phyloP scores from a whole-genome alignment of 2,797 vertebrate species.

The Oryzias dopingdopingensis region DNA sequence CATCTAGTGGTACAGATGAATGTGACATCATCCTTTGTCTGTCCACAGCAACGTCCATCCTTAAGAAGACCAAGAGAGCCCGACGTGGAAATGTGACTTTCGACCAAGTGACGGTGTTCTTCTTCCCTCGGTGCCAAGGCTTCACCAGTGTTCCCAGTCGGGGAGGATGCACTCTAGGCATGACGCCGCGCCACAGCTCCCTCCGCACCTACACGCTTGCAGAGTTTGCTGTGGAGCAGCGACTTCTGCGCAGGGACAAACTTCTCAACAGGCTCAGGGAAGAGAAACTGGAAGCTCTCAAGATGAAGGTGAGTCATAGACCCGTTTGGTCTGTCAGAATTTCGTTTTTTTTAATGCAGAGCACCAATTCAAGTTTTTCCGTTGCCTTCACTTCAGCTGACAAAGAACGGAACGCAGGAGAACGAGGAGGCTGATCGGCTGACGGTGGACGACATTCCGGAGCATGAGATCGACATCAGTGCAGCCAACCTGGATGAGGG shows the following conservation, averaged over 20 bases:
- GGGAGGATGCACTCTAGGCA: slow-evolving; percentile 93
- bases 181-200: slow-evolving; percentile 86
- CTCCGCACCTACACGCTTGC: slow-evolving; percentile 85
- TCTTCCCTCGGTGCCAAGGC: slow-evolving; percentile 96
- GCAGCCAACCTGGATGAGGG: slow-evolving; percentile 81
- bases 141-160: slow-evolving; percentile 96
- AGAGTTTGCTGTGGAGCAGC: slow-evolving; percentile 89
- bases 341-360: neutral
- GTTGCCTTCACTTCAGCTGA: slow-evolving; percentile 74
- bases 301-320: slow-evolving; percentile 78
- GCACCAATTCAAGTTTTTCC: neutral
- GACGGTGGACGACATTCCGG: slow-evolving; percentile 85
- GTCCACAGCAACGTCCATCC: slow-evolving; percentile 85
- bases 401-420: slow-evolving; percentile 83
- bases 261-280: slow-evolving; percentile 86
- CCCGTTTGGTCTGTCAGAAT: neutral
- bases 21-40: slow-evolving; percentile 6
- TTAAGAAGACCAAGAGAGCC: slow-evolving; percentile 86
- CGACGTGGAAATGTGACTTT: slow-evolving; percentile 88
- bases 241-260: slow-evolving; percentile 81
- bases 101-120: slow-evolving; percentile 92
- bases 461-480: slow-evolving; percentile 83
- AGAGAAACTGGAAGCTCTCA: slow-evolving; percentile 87
- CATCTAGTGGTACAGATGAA: slow-evolving; percentile 55
- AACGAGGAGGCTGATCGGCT: slow-evolving; percentile 83